phyloP scores from a whole-genome alignment of 2,888 invertebrate species.

The Punctoribates punctum region DNA sequence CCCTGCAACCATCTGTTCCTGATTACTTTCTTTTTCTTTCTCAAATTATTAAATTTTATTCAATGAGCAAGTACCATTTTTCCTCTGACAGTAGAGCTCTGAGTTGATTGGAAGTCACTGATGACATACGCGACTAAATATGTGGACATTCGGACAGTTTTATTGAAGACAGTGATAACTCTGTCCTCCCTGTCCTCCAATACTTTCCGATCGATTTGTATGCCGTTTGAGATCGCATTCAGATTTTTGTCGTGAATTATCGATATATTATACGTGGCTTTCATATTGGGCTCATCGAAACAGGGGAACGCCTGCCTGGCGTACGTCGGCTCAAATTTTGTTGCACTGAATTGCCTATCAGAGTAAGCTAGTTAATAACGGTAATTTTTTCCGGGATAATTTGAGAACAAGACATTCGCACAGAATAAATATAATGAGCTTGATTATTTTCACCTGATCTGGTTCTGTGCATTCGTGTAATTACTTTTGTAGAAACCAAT shows the following conservation, averaged over 20 bases:
- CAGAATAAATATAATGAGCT: too few species aligned
- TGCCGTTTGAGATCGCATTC: constrained; percentile 30
- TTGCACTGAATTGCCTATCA: constrained; percentile 72
- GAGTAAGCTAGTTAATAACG: not conserved
- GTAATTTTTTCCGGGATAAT: too few species aligned
- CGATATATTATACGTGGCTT: constrained; percentile 46
- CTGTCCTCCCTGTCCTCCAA: not conserved
- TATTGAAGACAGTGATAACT: constrained; percentile 36
- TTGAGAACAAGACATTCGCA: too few species aligned
- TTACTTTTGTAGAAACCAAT: constrained; percentile 38
- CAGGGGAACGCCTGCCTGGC: constrained; percentile 91
- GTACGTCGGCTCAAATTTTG: constrained; percentile 92
- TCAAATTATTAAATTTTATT: too few species aligned
- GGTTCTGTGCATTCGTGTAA: constrained; percentile 35
- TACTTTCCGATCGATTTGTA: not conserved
- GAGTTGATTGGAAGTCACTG: constrained; percentile 37
- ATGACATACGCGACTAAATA: constrained; percentile 42
- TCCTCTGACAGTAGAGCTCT: constrained; percentile 31
- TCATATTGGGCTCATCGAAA: constrained; percentile 71
- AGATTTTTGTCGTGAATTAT: constrained; percentile 43
- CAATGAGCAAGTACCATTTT: too few species aligned
- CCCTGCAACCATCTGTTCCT: too few species aligned
- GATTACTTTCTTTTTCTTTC: too few species aligned
- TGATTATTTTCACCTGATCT: constrained; percentile 7
- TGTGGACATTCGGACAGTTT: constrained; percentile 43